phyloP scores from a whole-genome alignment of 1,140 invertebrate genomes.

The Neodiprion fabricii region DNA sequence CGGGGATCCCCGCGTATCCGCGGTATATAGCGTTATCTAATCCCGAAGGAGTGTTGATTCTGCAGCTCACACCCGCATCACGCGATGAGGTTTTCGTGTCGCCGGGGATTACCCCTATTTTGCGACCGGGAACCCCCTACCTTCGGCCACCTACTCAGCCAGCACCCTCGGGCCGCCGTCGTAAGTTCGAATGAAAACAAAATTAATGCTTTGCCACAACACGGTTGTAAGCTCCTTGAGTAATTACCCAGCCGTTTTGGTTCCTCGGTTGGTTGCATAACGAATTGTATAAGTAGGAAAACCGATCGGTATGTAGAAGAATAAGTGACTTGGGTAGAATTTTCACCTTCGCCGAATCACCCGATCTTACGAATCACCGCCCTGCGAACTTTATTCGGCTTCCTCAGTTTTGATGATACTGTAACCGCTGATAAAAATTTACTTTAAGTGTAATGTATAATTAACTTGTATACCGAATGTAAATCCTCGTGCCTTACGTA shows the following conservation, averaged over 20 bases:
- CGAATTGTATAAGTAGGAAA: neutral
- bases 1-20: too few relatives aligned
- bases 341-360: too few relatives aligned
- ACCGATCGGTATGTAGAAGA: neutral
- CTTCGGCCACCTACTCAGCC: neutral
- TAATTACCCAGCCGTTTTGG: neutral
- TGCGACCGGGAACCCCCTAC: neutral
- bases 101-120: neutral
- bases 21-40: neutral
- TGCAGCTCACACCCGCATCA: neutral
- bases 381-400: too few relatives aligned
- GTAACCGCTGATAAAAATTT: too few relatives aligned
- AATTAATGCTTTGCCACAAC: neutral
- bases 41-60: neutral
- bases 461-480: too few relatives aligned
- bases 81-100: slow-evolving; percentile 6
- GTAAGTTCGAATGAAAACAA: neutral
- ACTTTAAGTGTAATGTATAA: too few relatives aligned
- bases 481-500: too few relatives aligned
- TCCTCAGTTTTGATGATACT: too few relatives aligned
- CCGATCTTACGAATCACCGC: too few relatives aligned
- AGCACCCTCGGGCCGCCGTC: neutral
- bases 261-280: neutral
- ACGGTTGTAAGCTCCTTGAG: neutral
- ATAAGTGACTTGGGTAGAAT: too few relatives aligned